Conservation (phyloP, 2,888 invertebrate species). For the Heliconius charithonia region DNA sequence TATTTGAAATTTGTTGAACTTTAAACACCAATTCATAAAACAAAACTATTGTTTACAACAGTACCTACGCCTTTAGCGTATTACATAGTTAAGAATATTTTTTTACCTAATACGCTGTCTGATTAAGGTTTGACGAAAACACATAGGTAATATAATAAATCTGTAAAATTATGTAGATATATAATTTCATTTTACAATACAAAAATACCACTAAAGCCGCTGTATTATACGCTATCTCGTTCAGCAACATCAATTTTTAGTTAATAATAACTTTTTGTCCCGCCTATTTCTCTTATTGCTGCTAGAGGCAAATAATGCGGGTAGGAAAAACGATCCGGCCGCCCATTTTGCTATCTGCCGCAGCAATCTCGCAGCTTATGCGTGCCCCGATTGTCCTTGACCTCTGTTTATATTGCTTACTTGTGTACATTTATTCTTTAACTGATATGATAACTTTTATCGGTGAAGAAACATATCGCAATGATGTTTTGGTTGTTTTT, state of each 20-base stretch:
- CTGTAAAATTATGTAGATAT: background rate
- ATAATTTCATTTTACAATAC: background rate
- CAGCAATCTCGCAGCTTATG: slow-evolving; percentile 58
- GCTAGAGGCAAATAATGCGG: slow-evolving; percentile 9
- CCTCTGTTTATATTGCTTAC: slow-evolving; percentile 53
- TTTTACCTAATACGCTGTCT: too few species aligned
- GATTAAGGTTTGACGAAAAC: background rate
- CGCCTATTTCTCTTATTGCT: slow-evolving; percentile 8
- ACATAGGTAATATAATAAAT: background rate
- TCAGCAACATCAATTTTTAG: background rate
- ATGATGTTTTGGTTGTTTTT: slow-evolving; percentile 24
- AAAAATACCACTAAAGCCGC: background rate
- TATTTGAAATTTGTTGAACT: background rate
- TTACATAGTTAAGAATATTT: background rate
- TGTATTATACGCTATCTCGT: too few species aligned
- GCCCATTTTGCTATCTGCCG: slow-evolving; percentile 53
- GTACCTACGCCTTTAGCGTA: background rate
- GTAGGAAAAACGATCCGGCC: slow-evolving; percentile 44
- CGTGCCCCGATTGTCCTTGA: slow-evolving; percentile 63
- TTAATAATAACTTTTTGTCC: background rate
- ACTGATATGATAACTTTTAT: slow-evolving; percentile 52
- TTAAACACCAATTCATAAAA: background rate
- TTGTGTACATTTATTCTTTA: slow-evolving; percentile 40
- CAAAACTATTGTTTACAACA: background rate
- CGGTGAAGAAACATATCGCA: slow-evolving; percentile 36